Conservation (phyloP, 2,113 vertebrate species). For the Engystomops pustulosus region DNA sequence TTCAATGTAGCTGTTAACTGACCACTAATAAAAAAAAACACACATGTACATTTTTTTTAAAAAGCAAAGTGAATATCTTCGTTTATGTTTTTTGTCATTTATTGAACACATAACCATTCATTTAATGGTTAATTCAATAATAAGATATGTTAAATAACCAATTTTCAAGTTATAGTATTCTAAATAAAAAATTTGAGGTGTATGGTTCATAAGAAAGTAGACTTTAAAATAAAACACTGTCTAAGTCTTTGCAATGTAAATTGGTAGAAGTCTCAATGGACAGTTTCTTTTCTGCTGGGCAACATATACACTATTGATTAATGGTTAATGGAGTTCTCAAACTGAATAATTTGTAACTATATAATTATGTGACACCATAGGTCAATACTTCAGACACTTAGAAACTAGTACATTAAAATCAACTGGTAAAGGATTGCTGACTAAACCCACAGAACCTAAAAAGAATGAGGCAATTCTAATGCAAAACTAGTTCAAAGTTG, state of each 20-base stretch:
- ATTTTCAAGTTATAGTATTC: too few species aligned
- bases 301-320: neutral
- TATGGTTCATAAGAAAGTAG: too few species aligned
- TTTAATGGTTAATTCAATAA: too few species aligned
- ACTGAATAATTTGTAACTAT: neutral
- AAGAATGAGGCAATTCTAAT: neutral
- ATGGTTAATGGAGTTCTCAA: slow-evolving; percentile 3
- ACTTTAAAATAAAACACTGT: neutral
- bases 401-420: neutral
- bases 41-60: too few species aligned
- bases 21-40: too few species aligned
- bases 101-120: too few species aligned
- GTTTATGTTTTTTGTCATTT: too few species aligned
- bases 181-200: neutral
- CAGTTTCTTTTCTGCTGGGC: neutral
- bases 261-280: neutral
- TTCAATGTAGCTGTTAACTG: too few species aligned
- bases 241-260: neutral
- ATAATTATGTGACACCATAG: neutral
- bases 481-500: neutral
- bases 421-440: neutral
- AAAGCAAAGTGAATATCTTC: too few species aligned
- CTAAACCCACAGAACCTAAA: neutral
- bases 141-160: too few species aligned
- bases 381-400: neutral